A percentile compares a stretch with the other conserved stretches of the same genome.
These are phyloP conservation scores for Misgurnus anguillicaudatus DNA, from an alignment of 2,113 vertebrate genomes.

Conservation along the genomic window DNA sequence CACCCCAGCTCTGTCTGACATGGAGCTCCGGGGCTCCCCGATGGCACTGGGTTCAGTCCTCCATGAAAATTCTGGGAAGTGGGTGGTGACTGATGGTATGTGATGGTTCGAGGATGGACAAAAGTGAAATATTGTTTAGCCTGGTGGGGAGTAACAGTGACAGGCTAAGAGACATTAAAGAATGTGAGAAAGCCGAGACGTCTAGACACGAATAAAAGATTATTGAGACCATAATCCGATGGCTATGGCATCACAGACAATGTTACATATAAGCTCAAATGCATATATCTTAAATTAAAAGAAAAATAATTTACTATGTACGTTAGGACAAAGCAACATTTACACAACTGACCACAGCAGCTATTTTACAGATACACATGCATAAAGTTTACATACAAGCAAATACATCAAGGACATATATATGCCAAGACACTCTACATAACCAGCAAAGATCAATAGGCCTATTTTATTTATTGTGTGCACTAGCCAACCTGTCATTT, in stretches of 20 bases:
- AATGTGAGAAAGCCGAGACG: conserved; percentile 15
- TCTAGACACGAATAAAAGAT: conserved; percentile 28
- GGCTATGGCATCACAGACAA: not conserved
- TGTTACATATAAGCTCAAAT: not conserved
- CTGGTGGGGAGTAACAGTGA: not conserved
- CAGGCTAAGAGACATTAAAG: not conserved
- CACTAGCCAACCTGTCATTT: not conserved
- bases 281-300: not conserved
- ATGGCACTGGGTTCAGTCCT: conserved; percentile 7
- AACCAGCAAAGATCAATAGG: too few species aligned
- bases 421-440: too few species aligned
- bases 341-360: not conserved
- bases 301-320: not conserved
- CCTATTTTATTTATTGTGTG: too few species aligned
- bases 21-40: conserved; percentile 8
- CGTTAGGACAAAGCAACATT: not conserved
- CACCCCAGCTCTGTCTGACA: conserved; percentile 28
- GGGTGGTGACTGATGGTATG: conserved; percentile 22
- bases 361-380: too few species aligned
- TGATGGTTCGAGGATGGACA: conserved; percentile 9
- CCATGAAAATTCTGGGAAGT: conserved; percentile 14
- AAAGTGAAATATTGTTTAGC: conserved; percentile 12
- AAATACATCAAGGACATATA: too few species aligned
- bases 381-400: too few species aligned
- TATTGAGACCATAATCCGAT: not conserved